These are phyloP conservation scores for Rousettus leschenaultii DNA, from an alignment of 2,113 vertebrate species.

Conservation along the genomic window DNA sequence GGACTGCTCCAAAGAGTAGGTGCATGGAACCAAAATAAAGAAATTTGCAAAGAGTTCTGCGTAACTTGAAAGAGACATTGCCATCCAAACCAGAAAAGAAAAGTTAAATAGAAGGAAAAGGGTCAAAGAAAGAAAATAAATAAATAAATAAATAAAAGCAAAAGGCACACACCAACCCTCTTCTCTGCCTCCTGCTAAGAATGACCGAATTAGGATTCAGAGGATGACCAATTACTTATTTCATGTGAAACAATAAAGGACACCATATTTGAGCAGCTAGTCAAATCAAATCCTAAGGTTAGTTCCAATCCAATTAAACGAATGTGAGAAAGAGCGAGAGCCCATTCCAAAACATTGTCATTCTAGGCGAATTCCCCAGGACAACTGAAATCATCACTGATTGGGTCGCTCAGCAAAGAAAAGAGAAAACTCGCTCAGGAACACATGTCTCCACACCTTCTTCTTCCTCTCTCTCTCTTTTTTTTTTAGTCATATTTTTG, in stretches of 20 bases:
- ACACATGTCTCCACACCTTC: neutral
- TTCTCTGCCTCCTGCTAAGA: neutral
- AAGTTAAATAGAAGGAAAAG: neutral
- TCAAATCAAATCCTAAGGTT: neutral
- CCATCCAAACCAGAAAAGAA: neutral
- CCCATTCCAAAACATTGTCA: neutral
- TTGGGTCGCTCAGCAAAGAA: constrained; percentile 69
- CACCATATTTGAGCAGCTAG: neutral
- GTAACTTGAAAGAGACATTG: neutral
- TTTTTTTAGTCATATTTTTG: constrained; percentile 65
- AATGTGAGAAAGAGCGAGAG: neutral
- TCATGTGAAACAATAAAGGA: neutral
- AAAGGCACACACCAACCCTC: neutral
- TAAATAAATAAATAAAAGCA: neutral
- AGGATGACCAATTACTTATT: no score
- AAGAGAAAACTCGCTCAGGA: constrained; percentile 57
- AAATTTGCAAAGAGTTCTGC: constrained; percentile 3
- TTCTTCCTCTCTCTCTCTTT: neutral
- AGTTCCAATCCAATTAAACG: neutral
- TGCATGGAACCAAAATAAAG: neutral
- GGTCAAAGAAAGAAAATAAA: neutral
- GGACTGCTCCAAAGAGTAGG: neutral
- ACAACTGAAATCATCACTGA: neutral
- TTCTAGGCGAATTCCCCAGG: neutral
- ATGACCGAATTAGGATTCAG: accelerated